Evolutionary conservation across 30 jellyfish, hydroid and myxozoan genomes (phyloP).

Genomic region (Kudoa iwatai): DNA sequence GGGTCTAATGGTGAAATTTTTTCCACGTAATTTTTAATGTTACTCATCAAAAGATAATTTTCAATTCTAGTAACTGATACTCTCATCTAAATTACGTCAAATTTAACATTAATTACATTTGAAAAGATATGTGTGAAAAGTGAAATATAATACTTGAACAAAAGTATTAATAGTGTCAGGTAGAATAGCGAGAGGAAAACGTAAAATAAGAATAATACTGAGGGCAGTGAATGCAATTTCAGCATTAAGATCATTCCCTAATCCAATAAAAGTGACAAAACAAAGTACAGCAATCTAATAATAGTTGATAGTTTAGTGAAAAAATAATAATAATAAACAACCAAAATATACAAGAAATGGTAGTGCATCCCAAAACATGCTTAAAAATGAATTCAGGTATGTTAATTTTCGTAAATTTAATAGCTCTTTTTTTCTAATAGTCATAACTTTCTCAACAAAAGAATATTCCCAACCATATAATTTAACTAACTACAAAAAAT

Average conservation of each 20-base stretch:
- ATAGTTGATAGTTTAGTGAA: background rate
- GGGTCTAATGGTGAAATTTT: too few relatives aligned
- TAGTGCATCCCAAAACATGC: constrained; percentile 2
- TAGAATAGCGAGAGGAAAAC: constrained; percentile 40
- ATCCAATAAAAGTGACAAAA: background rate
- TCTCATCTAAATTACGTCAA: background rate
- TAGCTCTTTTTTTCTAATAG: constrained; percentile 15
- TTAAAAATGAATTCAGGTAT: constrained; percentile 17
- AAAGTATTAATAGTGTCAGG: constrained; percentile 18
- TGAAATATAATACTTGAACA: constrained; percentile 7
- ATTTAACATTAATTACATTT: background rate
- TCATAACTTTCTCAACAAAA: constrained; percentile 10
- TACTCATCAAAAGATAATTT: background rate
- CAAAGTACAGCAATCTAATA: background rate
- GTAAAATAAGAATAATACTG: constrained; percentile 24
- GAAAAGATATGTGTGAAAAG: background rate
- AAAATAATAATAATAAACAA: background rate
- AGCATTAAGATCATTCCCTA: constrained; percentile 9
- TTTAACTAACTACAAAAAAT: constrained; percentile 16
- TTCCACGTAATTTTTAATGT: too few relatives aligned
- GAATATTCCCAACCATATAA: constrained; percentile 91
- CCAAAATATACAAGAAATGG: background rate
- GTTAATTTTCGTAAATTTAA: constrained; percentile 5
- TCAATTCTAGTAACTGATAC: background rate
- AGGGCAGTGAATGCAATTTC: constrained; percentile 60